These are phyloP conservation scores for Drosophila mercatorum DNA, from an alignment of 2,888 invertebrate genomes.

Conservation along the genomic window DNA sequence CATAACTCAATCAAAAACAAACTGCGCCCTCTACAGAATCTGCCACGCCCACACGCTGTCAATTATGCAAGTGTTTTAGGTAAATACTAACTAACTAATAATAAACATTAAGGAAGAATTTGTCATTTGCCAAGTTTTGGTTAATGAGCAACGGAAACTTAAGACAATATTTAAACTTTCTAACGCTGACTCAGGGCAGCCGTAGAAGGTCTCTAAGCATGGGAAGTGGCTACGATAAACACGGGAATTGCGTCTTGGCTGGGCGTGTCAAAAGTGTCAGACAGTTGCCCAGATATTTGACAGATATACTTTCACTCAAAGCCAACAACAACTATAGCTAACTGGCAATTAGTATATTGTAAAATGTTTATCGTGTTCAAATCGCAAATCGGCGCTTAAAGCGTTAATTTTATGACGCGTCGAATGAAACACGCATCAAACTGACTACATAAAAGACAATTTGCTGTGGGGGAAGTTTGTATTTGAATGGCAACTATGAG, in stretches of 20 bases:
- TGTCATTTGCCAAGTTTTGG: constrained; percentile 18
- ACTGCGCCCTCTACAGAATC: constrained; percentile 29
- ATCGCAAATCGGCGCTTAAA: constrained; percentile 44
- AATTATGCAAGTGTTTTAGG: constrained; percentile 58
- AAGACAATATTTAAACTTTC: constrained; percentile 63
- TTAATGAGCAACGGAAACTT: constrained; percentile 25
- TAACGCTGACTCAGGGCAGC: constrained; percentile 53
- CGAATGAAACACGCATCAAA: constrained; percentile 56
- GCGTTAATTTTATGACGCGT: constrained; percentile 49
- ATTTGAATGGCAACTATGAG: constrained; percentile 1
- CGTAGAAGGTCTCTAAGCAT: constrained; percentile 39
- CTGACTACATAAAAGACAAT: constrained; percentile 38
- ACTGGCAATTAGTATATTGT: constrained; percentile 40
- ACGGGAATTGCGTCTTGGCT: constrained; percentile 27
- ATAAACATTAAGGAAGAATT: constrained; percentile 35
- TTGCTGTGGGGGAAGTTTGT: constrained; percentile 20
- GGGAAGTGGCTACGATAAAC: constrained; percentile 15
- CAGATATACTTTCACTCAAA: constrained; percentile 62
- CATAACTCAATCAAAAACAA: constrained; percentile 28
- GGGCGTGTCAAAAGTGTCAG: constrained; percentile 45
- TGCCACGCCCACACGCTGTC: constrained; percentile 13
- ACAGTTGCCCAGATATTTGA: constrained; percentile 41
- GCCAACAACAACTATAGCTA: constrained; percentile 5
- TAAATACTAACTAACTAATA: constrained; percentile 43
- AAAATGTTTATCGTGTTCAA: constrained; percentile 56